Evolutionary conservation across 1,140 invertebrate genomes (phyloP).

Genomic region (Platorchestia sp.): DNA sequence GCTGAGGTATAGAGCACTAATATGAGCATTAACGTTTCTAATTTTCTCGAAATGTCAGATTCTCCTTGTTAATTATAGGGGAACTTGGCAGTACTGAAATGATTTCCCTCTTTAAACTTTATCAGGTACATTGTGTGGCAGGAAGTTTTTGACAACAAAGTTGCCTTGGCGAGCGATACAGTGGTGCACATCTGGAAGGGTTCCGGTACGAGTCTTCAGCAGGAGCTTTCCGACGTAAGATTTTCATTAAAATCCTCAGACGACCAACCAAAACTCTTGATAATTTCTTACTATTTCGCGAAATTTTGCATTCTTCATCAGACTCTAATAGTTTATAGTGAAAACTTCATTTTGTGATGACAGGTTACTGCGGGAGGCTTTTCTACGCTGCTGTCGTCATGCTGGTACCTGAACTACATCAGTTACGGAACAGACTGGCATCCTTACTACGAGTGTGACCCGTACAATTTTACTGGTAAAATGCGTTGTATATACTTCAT

Average conservation of each 20-base stretch:
- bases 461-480: slow-evolving; percentile 76
- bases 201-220: background rate
- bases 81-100: too few relatives aligned
- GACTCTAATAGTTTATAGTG: too few relatives aligned
- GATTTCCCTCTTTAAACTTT: too few relatives aligned
- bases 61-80: too few relatives aligned
- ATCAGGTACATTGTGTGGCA: slow-evolving; percentile 87
- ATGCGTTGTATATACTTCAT: background rate
- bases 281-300: too few relatives aligned
- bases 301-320: too few relatives aligned
- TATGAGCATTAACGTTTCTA: too few relatives aligned
- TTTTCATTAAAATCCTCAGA: too few relatives aligned
- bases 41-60: too few relatives aligned
- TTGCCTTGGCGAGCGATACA: slow-evolving; percentile 76
- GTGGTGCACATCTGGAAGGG: slow-evolving; percentile 76
- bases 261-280: too few relatives aligned
- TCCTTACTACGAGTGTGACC: slow-evolving; percentile 84
- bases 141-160: slow-evolving; percentile 89
- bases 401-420: slow-evolving; percentile 89
- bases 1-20: too few relatives aligned
- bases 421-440: slow-evolving; percentile 81
- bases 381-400: slow-evolving; percentile 80
- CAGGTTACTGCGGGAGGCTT: slow-evolving; percentile 76
- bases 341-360: background rate
- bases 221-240: background rate